Conservation (phyloP, 2,888 invertebrate genomes). For the Parelbella ahira region DNA sequence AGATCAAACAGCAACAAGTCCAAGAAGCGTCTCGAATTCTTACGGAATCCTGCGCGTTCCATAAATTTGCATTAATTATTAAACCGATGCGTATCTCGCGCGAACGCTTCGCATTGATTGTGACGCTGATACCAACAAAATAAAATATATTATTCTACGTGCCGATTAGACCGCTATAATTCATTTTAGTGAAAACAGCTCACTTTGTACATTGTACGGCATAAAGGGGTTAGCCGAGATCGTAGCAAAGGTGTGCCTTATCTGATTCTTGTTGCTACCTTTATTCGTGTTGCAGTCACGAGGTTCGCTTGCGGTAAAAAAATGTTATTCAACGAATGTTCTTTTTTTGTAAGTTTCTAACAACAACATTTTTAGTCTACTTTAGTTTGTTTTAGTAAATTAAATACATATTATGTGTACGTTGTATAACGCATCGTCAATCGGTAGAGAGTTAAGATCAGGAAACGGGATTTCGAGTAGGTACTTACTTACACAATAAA, state of each 20-base stretch:
- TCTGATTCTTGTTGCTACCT: slow-evolving; percentile 23
- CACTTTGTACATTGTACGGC: slow-evolving; percentile 21
- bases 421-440: no score
- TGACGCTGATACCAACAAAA: slow-evolving; percentile 36
- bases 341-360: not conserved
- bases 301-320: slow-evolving; percentile 11
- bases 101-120: slow-evolving; percentile 51
- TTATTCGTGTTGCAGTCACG: slow-evolving; percentile 20
- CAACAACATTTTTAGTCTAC: no score
- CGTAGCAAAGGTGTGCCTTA: slow-evolving; percentile 24
- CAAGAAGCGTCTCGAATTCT: slow-evolving; percentile 30
- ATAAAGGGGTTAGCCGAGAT: slow-evolving; percentile 23
- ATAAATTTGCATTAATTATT: slow-evolving; percentile 63
- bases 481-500: no score
- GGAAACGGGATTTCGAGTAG: no score
- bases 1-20: slow-evolving; percentile 36
- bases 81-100: slow-evolving; percentile 51
- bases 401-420: no score
- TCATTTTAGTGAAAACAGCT: slow-evolving; percentile 26
- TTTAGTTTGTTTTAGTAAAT: no score
- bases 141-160: slow-evolving; percentile 31
- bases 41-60: slow-evolving; percentile 40
- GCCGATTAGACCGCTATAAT: slow-evolving; percentile 23
- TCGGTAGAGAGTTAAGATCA: no score
- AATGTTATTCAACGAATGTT: slow-evolving; percentile 10